Conservation (phyloP, 2,888 invertebrate genomes). For the Branchipolynoe longqiensis region DNA sequence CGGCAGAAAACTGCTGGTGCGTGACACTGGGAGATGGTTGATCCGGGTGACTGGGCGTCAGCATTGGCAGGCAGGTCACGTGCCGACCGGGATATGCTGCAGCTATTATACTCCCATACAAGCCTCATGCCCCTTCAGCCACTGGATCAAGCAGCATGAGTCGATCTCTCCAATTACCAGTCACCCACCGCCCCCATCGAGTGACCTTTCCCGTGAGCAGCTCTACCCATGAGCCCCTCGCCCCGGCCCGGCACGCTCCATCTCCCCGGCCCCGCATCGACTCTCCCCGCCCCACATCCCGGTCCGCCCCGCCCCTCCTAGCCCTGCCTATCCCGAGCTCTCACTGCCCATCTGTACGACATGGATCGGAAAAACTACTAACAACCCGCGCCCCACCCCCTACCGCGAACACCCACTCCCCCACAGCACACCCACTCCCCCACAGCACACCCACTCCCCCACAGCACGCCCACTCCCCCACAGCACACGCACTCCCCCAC, state of each 20-base stretch:
- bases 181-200: not conserved
- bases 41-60: not conserved
- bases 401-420: no score
- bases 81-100: not conserved
- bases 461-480: not conserved
- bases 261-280: not conserved
- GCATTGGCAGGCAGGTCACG: not conserved
- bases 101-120: slow-evolving; percentile 23
- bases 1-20: not conserved
- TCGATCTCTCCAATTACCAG: slow-evolving; percentile 40
- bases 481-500: no score
- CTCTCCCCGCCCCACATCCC: not conserved
- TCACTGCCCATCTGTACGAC: not conserved
- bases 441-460: not conserved
- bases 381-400: no score
- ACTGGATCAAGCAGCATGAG: slow-evolving; percentile 13
- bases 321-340: not conserved
- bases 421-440: no score
- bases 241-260: not conserved
- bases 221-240: not conserved
- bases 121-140: slow-evolving; percentile 12
- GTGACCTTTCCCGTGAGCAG: slow-evolving; percentile 9
- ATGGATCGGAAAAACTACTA: no score
- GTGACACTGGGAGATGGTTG: not conserved
- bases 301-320: not conserved